Conservation (phyloP, 2,797 vertebrate species). For the Ctenopoma kingsleyae region DNA sequence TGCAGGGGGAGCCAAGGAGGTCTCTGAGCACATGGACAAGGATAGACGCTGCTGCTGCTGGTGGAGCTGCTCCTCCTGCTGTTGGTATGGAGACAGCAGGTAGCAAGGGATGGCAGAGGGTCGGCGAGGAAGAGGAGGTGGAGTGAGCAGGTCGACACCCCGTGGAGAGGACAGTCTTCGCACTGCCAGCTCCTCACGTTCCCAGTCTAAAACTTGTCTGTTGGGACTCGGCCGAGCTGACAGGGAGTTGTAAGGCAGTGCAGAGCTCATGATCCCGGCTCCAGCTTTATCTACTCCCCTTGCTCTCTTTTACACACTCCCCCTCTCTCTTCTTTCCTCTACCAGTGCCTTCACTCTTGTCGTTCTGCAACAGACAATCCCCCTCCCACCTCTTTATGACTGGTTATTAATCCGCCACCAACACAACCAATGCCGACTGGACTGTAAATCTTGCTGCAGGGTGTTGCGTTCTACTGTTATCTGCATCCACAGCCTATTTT, state of each 20-base stretch:
- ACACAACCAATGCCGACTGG: slow-evolving; percentile 51
- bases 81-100: slow-evolving; percentile 75
- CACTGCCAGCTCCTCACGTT: slow-evolving; percentile 74
- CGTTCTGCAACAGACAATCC: slow-evolving; percentile 58
- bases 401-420: slow-evolving; percentile 76
- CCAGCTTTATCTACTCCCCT: slow-evolving; percentile 72
- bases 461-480: slow-evolving; percentile 70
- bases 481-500: slow-evolving; percentile 77
- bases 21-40: slow-evolving; percentile 79
- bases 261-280: slow-evolving; percentile 79
- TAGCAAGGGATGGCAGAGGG: slow-evolving; percentile 82
- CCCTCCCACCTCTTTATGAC: slow-evolving; percentile 76
- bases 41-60: slow-evolving; percentile 75
- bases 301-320: slow-evolving; percentile 59
- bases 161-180: slow-evolving; percentile 80
- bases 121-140: slow-evolving; percentile 73
- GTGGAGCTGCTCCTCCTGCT: slow-evolving; percentile 69
- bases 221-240: slow-evolving; percentile 79
- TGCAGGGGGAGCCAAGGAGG: slow-evolving; percentile 82
- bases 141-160: slow-evolving; percentile 67
- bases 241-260: slow-evolving; percentile 80
- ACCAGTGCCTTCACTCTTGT: slow-evolving; percentile 48
- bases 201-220: slow-evolving; percentile 75
- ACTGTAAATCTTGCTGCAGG: slow-evolving; percentile 81
- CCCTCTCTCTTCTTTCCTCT: slow-evolving; percentile 55